These are phyloP conservation scores for Decapterus maruadsi DNA, from an alignment of 2,797 vertebrate species.

Conservation along the genomic window DNA sequence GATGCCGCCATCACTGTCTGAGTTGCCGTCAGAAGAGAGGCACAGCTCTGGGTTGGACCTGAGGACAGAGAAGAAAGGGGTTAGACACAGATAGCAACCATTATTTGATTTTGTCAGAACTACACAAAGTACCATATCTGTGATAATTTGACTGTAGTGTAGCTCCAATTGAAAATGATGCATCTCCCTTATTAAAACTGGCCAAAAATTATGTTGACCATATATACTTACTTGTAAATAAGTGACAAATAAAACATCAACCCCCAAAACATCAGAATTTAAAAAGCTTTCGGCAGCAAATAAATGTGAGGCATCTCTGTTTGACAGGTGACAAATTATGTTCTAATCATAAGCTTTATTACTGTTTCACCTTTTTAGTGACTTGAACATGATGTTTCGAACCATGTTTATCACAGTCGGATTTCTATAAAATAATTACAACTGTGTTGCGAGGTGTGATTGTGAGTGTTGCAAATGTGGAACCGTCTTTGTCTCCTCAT, in stretches of 20 bases:
- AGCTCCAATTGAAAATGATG: neutral
- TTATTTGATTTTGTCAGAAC: too few species aligned
- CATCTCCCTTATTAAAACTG: neutral
- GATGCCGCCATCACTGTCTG: slow-evolving; percentile 83
- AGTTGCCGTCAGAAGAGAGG: slow-evolving; percentile 77
- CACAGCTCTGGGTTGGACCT: slow-evolving; percentile 87
- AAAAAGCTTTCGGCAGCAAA: neutral
- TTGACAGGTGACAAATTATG: neutral
- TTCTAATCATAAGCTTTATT: neutral
- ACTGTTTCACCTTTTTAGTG: neutral
- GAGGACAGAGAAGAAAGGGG: neutral
- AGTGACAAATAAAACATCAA: too few species aligned
- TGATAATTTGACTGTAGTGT: neutral
- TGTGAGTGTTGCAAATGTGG: neutral
- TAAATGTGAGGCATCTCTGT: neutral
- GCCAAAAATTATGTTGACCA: neutral
- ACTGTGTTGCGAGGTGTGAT: neutral
- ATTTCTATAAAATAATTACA: neutral
- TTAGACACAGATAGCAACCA: neutral
- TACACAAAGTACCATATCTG: neutral
- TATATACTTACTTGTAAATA: too few species aligned
- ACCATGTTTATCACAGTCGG: neutral
- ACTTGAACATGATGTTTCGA: neutral
- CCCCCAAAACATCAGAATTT: neutral
- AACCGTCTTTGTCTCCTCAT: neutral